phyloP scores from a whole-genome alignment of 2,888 invertebrate species.

The Campoplex capitator region DNA sequence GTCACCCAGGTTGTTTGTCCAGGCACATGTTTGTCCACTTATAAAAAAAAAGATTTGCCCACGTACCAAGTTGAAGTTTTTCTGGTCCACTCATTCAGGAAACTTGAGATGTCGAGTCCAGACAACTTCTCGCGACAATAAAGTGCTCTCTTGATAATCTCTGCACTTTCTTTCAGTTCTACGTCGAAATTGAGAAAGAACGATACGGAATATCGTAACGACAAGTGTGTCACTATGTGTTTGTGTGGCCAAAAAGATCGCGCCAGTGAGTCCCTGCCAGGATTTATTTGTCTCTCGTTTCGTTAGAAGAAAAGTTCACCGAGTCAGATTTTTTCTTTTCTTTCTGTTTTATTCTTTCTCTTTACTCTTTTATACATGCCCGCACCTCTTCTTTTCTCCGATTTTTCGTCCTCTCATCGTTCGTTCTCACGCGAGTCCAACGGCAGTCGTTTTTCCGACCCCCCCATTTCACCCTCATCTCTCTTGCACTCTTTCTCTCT shows the following conservation, averaged over 20 bases:
- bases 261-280: constrained; percentile 51
- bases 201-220: constrained; percentile 24
- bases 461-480: constrained; percentile 22
- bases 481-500: background rate
- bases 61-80: background rate
- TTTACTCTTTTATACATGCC: constrained; percentile 23
- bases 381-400: constrained; percentile 26
- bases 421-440: constrained; percentile 50
- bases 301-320: constrained; percentile 37
- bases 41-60: background rate
- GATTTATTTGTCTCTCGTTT: constrained; percentile 62
- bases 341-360: background rate
- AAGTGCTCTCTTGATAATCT: constrained; percentile 27
- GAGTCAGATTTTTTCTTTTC: constrained; percentile 26
- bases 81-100: background rate
- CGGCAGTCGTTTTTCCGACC: constrained; percentile 47
- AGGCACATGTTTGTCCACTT: constrained; percentile 15
- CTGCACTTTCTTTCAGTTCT: constrained; percentile 1
- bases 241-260: constrained; percentile 45
- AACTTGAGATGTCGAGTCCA: constrained; percentile 13
- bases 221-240: background rate
- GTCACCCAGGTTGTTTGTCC: background rate
- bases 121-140: constrained; percentile 18
- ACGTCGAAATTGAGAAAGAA: constrained; percentile 36
- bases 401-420: constrained; percentile 44